Percentiles rank a stretch among this genome's conserved stretches.
phyloP scores from a whole-genome alignment of 2,797 vertebrate genomes.

The Sebastes trivittatus region DNA sequence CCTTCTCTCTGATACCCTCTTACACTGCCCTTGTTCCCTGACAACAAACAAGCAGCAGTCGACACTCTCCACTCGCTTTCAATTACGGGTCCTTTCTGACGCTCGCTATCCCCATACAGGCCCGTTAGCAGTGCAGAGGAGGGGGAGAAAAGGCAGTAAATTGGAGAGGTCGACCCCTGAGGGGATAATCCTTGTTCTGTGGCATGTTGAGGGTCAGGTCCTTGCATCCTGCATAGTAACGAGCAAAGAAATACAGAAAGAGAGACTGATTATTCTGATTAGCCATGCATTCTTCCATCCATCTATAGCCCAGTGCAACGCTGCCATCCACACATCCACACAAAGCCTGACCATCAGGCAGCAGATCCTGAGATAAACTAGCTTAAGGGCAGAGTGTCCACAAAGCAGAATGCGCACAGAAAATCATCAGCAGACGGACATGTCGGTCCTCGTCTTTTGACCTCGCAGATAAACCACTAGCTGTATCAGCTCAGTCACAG shows the following conservation, averaged over 20 bases:
- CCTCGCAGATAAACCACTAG: slow-evolving; percentile 55
- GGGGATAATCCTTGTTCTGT: slow-evolving; percentile 66
- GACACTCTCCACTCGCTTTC: slow-evolving; percentile 65
- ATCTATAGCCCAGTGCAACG: slow-evolving; percentile 33
- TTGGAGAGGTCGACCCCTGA: slow-evolving; percentile 59
- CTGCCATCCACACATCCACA: slow-evolving; percentile 26
- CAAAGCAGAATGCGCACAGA: slow-evolving; percentile 51
- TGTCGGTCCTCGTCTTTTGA: slow-evolving; percentile 50
- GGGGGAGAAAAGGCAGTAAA: slow-evolving; percentile 60
- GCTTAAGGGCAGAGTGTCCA: slow-evolving; percentile 58
- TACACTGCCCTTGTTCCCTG: slow-evolving; percentile 39
- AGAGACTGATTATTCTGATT: slow-evolving; percentile 66
- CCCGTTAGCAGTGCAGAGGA: slow-evolving; percentile 51
- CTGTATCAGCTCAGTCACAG: slow-evolving; percentile 41
- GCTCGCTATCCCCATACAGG: slow-evolving; percentile 41
- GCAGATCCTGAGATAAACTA: slow-evolving; percentile 62
- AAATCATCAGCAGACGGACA: slow-evolving; percentile 55
- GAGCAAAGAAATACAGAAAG: slow-evolving; percentile 28
- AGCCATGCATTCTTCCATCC: slow-evolving; percentile 50
- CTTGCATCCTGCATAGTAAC: slow-evolving; percentile 61
- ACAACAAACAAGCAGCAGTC: slow-evolving; percentile 65
- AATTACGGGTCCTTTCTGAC: slow-evolving; percentile 70
- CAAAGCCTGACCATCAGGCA: slow-evolving; percentile 39
- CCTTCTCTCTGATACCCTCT: slow-evolving; percentile 42
- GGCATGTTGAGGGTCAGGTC: slow-evolving; percentile 59